These are phyloP conservation scores for Melieria omissa DNA, from an alignment of 2,888 invertebrate species.

Conservation along the genomic window DNA sequence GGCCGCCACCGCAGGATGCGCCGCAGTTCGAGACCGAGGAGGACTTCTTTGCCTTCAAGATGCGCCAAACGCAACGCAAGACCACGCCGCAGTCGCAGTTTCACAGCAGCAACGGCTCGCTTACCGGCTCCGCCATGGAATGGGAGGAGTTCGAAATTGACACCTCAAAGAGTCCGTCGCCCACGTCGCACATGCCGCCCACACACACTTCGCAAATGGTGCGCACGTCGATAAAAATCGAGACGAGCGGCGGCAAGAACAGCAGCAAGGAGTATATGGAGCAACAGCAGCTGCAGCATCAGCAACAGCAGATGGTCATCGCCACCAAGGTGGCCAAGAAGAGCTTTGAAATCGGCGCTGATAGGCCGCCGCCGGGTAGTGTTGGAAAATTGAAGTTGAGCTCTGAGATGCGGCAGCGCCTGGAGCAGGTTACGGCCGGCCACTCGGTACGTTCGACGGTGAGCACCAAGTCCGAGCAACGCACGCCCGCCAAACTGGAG, in stretches of 20 bases:
- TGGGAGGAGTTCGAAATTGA: slow-evolving; percentile 90
- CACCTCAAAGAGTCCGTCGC: slow-evolving; percentile 58
- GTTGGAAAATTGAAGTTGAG: slow-evolving; percentile 91
- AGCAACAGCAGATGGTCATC: slow-evolving; percentile 41
- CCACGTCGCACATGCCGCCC: slow-evolving; percentile 46
- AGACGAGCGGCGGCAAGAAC: slow-evolving; percentile 48
- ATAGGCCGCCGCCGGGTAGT: slow-evolving; percentile 85
- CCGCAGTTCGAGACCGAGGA: slow-evolving; percentile 81
- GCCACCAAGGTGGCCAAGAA: slow-evolving; percentile 63
- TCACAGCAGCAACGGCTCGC: slow-evolving; percentile 60
- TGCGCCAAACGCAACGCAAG: slow-evolving; percentile 83
- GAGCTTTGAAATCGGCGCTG: slow-evolving; percentile 84
- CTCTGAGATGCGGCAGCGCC: slow-evolving; percentile 89
- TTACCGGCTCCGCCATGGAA: slow-evolving; percentile 72
- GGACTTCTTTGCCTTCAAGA: slow-evolving; percentile 88
- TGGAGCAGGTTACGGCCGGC: slow-evolving; percentile 89
- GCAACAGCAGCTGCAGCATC: slow-evolving; percentile 42
- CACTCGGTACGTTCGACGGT: slow-evolving; percentile 85
- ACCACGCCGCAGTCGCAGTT: slow-evolving; percentile 77
- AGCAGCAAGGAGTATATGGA: slow-evolving; percentile 54
- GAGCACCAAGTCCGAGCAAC: slow-evolving; percentile 76
- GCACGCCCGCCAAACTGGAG: slow-evolving; percentile 83
- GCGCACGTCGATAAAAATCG: slow-evolving; percentile 57
- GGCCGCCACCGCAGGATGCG: slow-evolving; percentile 88
- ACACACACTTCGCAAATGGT: slow-evolving; percentile 50